Evolutionary conservation across 2,888 invertebrate species (phyloP), one percentile per base, ranked within the genome.

Genomic region (Aphrophora alni): DNA sequence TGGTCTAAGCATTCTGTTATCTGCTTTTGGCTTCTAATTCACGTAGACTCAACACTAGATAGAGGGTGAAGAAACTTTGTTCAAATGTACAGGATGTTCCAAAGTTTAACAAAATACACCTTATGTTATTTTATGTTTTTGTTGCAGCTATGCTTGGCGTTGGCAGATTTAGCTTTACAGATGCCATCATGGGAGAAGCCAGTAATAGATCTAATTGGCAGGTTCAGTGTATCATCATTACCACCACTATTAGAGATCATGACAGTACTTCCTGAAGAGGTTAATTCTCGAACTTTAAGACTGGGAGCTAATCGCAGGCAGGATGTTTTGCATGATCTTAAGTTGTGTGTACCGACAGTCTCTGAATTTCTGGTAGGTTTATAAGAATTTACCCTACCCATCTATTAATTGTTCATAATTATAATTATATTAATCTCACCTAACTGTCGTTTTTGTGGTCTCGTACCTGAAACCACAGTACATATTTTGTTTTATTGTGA

Each of bases 221-320:
- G 92, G 87, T 95, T 94, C 86, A 93, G 94, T 0, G 89, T 89
- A 28, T 91, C 91, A 82, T 93, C 93, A 86, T 90, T 95, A 84
- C 95, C 94, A 91, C 96, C 97, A 28, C 90, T 99, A 81, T 88
- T 99, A 85, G 98, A 98, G 91, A 93, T 99, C 84, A 90, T 99
- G 84, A 97, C 95, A 73, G 95, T 98, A 28, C 90, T 99, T 86
- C 98, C 99, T 5, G 99, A 99, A 90, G 99, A 99, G 92, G 94
- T 98, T 81, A 94, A 95, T 87, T 95, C 95, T 0, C 89, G 95
- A 84, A 93, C 92, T 84, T 89, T 97, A 81, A 92, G 89, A 86
- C 90, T 99, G 82, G 99, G 98, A 59, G 96, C 96, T 84, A 99
- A 98, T 89, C 91, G 99, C 82, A 91, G 98, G 82, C 92, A 94